A percentile compares a stretch with the other conserved stretches of the same genome.
Conservation (phyloP, 2,888 invertebrate species). For the Andrena camellia region DNA sequence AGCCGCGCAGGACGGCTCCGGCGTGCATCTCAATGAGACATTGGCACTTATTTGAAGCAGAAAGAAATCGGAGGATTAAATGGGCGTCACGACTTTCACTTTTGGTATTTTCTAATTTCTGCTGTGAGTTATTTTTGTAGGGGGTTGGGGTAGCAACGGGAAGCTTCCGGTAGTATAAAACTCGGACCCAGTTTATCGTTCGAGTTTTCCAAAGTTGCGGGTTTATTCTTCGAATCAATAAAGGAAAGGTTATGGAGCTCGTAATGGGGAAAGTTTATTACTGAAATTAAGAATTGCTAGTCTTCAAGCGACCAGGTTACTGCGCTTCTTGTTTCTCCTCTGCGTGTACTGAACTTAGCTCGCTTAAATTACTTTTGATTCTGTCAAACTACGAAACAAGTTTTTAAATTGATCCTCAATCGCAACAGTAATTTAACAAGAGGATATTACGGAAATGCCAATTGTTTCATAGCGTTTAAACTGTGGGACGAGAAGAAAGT, state of each 20-base stretch:
- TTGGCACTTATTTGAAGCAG: neutral
- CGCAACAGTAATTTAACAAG: no score
- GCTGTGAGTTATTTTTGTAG: no score
- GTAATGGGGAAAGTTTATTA: slow-evolving; percentile 22
- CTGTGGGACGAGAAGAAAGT: no score
- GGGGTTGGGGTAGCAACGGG: neutral
- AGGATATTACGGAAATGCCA: neutral
- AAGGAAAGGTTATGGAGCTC: slow-evolving; percentile 42
- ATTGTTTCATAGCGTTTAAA: no score
- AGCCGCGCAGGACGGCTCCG: no score
- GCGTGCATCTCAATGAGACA: neutral
- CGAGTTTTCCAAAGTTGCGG: neutral
- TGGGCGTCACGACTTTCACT: neutral
- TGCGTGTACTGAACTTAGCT: no score
- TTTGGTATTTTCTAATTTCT: slow-evolving; percentile 3
- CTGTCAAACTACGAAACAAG: neutral
- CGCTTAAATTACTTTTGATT: neutral
- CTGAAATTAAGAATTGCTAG: slow-evolving; percentile 14
- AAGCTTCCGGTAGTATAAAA: neutral
- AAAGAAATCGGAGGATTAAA: neutral
- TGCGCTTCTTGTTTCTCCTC: no score
- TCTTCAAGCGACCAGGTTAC: neutral
- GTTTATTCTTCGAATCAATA: slow-evolving; percentile 71
- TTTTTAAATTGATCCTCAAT: neutral
- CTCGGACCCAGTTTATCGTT: neutral